Evolutionary conservation across 2,888 invertebrate species (phyloP).

Genomic region (Megalurothrips usitatus): DNA sequence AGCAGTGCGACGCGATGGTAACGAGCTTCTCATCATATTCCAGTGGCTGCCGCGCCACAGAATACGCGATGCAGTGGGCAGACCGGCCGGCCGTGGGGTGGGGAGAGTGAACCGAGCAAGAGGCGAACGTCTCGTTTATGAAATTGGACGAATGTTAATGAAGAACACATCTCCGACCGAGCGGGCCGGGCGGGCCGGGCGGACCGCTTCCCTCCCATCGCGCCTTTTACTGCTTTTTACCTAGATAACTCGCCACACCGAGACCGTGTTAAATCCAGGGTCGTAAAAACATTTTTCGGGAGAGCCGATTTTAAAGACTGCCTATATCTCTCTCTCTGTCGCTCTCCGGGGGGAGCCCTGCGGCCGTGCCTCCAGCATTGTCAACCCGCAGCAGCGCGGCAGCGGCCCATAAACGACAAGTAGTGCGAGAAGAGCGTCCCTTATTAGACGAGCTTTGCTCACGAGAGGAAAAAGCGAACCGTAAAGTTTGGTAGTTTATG

Average conservation of each 20-base stretch:
- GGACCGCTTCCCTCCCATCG: background rate
- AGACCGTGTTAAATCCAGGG: slow-evolving; percentile 8
- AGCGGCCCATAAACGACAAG: background rate
- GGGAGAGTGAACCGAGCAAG: background rate
- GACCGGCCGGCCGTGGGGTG: no score
- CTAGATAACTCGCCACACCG: slow-evolving; percentile 7
- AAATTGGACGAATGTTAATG: slow-evolving; percentile 26
- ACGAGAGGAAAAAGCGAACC: background rate
- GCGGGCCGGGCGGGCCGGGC: background rate
- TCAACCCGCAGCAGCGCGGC: background rate
- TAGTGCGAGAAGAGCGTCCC: background rate
- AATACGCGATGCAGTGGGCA: no score
- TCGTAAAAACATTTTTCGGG: slow-evolving; percentile 9
- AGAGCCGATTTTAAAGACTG: slow-evolving; percentile 4
- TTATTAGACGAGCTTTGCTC: background rate
- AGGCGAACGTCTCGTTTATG: slow-evolving; percentile 22
- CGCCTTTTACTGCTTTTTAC: slow-evolving; percentile 22
- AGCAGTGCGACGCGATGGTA: no score
- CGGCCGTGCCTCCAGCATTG: no score
- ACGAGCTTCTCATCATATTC: no score
- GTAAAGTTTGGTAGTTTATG: background rate
- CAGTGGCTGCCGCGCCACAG: no score
- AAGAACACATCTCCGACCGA: background rate
- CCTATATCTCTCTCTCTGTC: no score
- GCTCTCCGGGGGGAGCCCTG: background rate